phyloP scores from a whole-genome alignment of 2,888 invertebrate genomes.

The Halictus ligatus region DNA sequence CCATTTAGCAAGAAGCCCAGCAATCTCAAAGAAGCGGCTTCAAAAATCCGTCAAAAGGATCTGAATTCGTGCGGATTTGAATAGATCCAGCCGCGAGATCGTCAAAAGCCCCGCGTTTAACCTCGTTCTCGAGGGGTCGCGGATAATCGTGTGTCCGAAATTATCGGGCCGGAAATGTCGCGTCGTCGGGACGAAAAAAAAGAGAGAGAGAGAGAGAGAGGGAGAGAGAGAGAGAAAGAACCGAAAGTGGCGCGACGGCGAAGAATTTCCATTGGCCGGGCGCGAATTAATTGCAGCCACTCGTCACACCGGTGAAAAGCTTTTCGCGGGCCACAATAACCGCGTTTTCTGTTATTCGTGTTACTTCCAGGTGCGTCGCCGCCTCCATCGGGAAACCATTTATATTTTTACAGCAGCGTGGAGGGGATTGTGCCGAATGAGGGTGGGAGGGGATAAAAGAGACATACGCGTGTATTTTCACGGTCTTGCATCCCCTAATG shows the following conservation, averaged over 20 bases:
- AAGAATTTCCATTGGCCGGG: slow-evolving; percentile 26
- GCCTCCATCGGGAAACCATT: slow-evolving; percentile 43
- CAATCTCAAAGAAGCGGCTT: neutral
- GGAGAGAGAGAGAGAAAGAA: slow-evolving; percentile 8
- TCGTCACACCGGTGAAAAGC: slow-evolving; percentile 43
- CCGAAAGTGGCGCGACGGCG: neutral
- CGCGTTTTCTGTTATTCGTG: slow-evolving; percentile 44
- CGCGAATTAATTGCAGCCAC: slow-evolving; percentile 51
- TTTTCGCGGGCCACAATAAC: slow-evolving; percentile 42
- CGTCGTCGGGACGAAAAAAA: neutral
- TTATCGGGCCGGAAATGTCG: neutral
- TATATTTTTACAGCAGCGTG: slow-evolving; percentile 23
- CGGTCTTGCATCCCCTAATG: slow-evolving; percentile 37
- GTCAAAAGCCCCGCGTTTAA: neutral
- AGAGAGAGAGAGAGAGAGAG: neutral
- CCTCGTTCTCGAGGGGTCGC: neutral
- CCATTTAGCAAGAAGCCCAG: neutral
- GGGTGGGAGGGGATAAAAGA: neutral
- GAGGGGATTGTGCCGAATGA: neutral
- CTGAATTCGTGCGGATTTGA: neutral
- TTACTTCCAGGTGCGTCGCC: slow-evolving; percentile 14
- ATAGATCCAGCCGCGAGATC: neutral
- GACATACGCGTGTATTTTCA: slow-evolving; percentile 7
- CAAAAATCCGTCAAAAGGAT: neutral
- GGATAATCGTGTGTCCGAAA: neutral